A percentile compares a stretch with the other conserved stretches of the same genome.
These are phyloP conservation scores for Catharus bicknelli DNA, from an alignment of 2,113 vertebrate species.

Conservation along the genomic window DNA sequence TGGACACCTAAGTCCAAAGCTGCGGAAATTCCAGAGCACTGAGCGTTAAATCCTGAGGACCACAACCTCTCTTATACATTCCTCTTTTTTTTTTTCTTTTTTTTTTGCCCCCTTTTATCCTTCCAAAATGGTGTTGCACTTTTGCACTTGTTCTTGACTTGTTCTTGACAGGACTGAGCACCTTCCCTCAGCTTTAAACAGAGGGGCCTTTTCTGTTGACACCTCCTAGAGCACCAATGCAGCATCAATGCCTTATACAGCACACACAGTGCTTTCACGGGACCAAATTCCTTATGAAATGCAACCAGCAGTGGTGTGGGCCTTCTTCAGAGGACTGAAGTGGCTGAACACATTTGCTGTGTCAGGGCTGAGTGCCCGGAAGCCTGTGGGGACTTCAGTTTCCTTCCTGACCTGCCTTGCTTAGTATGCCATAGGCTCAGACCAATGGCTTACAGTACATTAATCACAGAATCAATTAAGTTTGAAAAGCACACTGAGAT, in stretches of 20 bases:
- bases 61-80: neutral
- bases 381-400: neutral
- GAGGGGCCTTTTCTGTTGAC: neutral
- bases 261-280: fast-evolving
- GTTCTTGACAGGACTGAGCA: neutral
- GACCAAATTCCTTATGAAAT: neutral
- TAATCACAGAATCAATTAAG: neutral
- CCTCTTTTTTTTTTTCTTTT: neutral
- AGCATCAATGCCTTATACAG: neutral
- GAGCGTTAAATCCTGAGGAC: neutral
- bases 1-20: neutral
- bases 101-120: fast-evolving
- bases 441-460: neutral
- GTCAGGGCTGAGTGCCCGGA: neutral
- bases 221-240: fast-evolving
- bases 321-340: neutral
- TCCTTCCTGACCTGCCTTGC: neutral
- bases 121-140: neutral
- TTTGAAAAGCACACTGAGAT: neutral
- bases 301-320: neutral
- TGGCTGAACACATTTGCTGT: neutral
- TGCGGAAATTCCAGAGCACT: neutral
- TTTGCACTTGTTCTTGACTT: neutral
- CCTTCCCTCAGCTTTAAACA: neutral
- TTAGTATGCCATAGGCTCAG: neutral